phyloP scores from a whole-genome alignment of 1,140 invertebrate genomes.

The Dreissena polymorpha region DNA sequence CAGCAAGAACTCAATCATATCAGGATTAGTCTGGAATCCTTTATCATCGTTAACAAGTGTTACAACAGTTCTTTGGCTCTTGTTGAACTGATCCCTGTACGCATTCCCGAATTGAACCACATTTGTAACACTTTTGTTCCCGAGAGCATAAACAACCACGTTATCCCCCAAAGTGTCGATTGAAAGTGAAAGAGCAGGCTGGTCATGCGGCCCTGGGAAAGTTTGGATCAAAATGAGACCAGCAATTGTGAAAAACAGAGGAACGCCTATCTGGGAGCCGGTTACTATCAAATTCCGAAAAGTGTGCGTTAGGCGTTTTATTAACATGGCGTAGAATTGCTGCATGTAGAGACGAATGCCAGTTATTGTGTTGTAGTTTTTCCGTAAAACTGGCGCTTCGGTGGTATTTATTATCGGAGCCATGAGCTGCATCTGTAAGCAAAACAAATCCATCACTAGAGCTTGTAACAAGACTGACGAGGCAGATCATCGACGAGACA shows the following conservation, averaged over 20 bases:
- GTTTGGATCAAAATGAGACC: slow-evolving; percentile 78
- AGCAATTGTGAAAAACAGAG: slow-evolving; percentile 77
- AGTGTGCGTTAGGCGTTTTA: slow-evolving; percentile 79
- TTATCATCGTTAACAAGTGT: slow-evolving; percentile 56
- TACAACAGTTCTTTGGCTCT: slow-evolving; percentile 26
- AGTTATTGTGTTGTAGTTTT: slow-evolving; percentile 52
- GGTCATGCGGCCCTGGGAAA: slow-evolving; percentile 74
- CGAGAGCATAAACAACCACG: slow-evolving; percentile 65
- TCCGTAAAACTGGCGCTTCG: slow-evolving; percentile 29
- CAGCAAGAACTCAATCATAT: slow-evolving; percentile 65
- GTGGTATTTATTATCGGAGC: neutral
- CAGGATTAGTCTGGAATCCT: slow-evolving; percentile 56
- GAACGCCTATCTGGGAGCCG: slow-evolving; percentile 76
- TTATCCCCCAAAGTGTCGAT: slow-evolving; percentile 68
- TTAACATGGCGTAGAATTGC: slow-evolving; percentile 79
- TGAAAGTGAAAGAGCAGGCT: slow-evolving; percentile 71
- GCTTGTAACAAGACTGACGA: too few relatives aligned
- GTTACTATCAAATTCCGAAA: slow-evolving; percentile 76
- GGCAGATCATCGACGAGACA: too few relatives aligned
- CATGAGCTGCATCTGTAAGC: too few relatives aligned
- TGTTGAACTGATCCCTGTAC: slow-evolving; percentile 63
- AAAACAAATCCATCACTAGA: too few relatives aligned
- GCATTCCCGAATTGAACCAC: slow-evolving; percentile 27
- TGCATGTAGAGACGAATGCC: slow-evolving; percentile 65
- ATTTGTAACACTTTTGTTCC: neutral